Evolutionary conservation across 2,797 vertebrate species (phyloP).

Genomic region (Ctenopoma multispine): DNA sequence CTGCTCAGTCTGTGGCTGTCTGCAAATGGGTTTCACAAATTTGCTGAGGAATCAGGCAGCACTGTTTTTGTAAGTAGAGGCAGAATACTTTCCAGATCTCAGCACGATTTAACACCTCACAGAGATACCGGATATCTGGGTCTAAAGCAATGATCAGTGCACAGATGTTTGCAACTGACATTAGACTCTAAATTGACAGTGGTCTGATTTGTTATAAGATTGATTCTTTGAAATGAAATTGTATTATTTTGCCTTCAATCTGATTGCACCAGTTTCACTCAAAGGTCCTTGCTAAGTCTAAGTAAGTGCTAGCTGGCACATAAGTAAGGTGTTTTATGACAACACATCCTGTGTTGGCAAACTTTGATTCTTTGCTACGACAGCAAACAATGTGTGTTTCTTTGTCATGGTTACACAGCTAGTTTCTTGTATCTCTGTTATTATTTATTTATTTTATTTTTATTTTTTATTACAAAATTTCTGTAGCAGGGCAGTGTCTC

Average conservation of each 20-base stretch:
- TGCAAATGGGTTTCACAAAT: constrained; percentile 56
- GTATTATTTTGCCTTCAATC: background rate
- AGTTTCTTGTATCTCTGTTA: constrained; percentile 48
- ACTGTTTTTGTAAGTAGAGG: constrained; percentile 35
- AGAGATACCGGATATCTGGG: constrained; percentile 21
- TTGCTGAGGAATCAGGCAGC: constrained; percentile 42
- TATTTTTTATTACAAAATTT: constrained; percentile 41
- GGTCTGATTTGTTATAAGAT: constrained; percentile 4
- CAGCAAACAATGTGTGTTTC: constrained; percentile 5
- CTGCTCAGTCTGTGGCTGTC: constrained; percentile 49
- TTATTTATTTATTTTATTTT: too few relatives aligned
- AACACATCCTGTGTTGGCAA: constrained; percentile 28
- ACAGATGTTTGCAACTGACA: background rate
- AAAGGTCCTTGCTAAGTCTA: background rate
- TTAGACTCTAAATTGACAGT: background rate
- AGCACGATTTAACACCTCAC: constrained; percentile 40
- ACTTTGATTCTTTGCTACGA: background rate
- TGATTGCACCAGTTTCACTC: background rate
- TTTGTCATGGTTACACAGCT: constrained; percentile 49
- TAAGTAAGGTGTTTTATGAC: constrained; percentile 8
- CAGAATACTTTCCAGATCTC: constrained; percentile 58
- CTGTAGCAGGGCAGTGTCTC: constrained; percentile 32
- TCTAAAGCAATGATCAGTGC: background rate
- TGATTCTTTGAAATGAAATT: background rate
- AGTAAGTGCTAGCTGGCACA: too few relatives aligned